Conservation (phyloP, 1,140 invertebrate genomes). For the Stenopsyche tienmushanensis region DNA sequence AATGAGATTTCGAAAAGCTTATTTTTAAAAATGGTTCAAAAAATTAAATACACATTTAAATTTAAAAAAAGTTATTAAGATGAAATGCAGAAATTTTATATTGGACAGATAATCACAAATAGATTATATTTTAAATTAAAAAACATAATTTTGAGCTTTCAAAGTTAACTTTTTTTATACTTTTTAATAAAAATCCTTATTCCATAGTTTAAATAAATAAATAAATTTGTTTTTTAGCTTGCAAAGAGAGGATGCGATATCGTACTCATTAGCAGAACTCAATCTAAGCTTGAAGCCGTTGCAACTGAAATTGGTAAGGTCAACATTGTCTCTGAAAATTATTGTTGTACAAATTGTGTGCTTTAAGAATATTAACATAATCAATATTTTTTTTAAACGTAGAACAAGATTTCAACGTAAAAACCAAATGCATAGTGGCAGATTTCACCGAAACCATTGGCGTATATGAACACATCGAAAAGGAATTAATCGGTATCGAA, state of each 20-base stretch:
- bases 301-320: slow-evolving; percentile 77
- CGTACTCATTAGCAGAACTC: slow-evolving; percentile 84
- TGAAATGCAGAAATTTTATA: too few species aligned
- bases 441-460: slow-evolving; percentile 75
- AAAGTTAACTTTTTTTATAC: slow-evolving; percentile 8
- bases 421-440: slow-evolving; percentile 79
- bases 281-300: slow-evolving; percentile 77
- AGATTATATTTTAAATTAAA: not conserved
- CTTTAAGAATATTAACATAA: slow-evolving; percentile 32
- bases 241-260: slow-evolving; percentile 82
- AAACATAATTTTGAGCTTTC: not conserved
- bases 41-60: too few species aligned
- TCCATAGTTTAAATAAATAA: too few species aligned
- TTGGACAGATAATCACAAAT: not conserved
- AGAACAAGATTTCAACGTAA: slow-evolving; percentile 73
- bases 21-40: too few species aligned
- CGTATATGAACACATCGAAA: slow-evolving; percentile 77
- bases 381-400: slow-evolving; percentile 42
- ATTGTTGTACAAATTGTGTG: not conserved
- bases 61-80: too few species aligned
- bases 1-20: too few species aligned
- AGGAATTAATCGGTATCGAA: slow-evolving; percentile 76
- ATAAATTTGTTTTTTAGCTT: slow-evolving; percentile 60
- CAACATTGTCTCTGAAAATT: not conserved
- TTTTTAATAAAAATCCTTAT: too few species aligned